Evolutionary conservation across 2,797 vertebrate species (phyloP).

Genomic region (Toxotes lorentzi): DNA sequence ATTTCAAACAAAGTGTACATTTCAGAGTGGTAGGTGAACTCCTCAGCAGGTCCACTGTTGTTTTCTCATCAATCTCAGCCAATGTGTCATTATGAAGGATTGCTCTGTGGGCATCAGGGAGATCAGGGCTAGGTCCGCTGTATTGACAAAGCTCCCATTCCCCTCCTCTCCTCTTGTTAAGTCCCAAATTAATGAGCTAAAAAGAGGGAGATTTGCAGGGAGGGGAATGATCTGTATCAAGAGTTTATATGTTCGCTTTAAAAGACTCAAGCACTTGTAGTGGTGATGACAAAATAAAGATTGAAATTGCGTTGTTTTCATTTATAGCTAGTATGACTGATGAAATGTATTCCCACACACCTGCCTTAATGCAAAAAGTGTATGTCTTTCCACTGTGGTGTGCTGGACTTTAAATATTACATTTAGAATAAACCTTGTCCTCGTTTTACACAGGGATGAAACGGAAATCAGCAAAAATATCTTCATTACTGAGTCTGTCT

Average conservation of each 20-base stretch:
- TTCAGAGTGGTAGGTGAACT: constrained; percentile 62
- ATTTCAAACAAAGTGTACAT: constrained; percentile 63
- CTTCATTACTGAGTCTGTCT: constrained; percentile 7
- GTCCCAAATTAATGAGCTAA: constrained; percentile 84
- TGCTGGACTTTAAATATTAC: background rate
- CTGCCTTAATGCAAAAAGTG: background rate
- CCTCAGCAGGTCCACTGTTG: constrained; percentile 69
- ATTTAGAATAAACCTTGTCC: background rate
- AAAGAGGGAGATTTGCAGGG: constrained; percentile 68
- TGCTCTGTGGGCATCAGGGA: constrained; percentile 75
- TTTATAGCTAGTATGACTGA: constrained; percentile 17
- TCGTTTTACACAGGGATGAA: constrained; percentile 9
- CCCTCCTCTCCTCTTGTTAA: constrained; percentile 79
- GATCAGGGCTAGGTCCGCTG: constrained; percentile 55
- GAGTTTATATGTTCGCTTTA: constrained; percentile 52
- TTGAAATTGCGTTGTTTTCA: constrained; percentile 29
- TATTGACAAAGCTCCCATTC: constrained; percentile 80
- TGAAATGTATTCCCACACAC: constrained; percentile 6
- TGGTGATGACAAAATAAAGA: constrained; percentile 23
- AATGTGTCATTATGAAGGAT: constrained; percentile 86
- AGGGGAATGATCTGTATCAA: constrained; percentile 72
- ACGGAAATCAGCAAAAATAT: constrained; percentile 32
- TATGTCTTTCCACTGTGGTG: constrained; percentile 3
- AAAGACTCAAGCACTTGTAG: constrained; percentile 22
- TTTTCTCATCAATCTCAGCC: constrained; percentile 82